Evolutionary conservation across 2,797 vertebrate genomes (phyloP).

Genomic region (Nannoperca australis): DNA sequence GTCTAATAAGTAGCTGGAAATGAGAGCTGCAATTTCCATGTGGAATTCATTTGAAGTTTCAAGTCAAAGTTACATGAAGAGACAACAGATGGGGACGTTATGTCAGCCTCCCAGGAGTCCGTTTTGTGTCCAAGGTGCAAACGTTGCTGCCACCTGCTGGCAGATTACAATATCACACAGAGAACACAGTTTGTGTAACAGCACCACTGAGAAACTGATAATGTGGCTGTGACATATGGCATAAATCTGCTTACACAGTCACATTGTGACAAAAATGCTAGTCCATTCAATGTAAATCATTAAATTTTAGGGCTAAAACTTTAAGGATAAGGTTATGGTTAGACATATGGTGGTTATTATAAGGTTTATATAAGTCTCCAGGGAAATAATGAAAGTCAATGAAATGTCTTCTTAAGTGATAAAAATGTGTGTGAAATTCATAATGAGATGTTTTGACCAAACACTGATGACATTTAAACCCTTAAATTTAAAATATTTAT

Average conservation of each 20-base stretch:
- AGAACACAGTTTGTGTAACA: not conserved
- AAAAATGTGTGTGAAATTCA: not conserved
- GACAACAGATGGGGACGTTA: constrained; percentile 56
- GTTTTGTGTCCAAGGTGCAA: constrained; percentile 17
- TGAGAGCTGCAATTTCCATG: constrained; percentile 18
- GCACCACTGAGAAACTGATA: not conserved
- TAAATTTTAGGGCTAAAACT: not conserved
- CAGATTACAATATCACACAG: constrained; percentile 3
- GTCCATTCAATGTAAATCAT: not conserved
- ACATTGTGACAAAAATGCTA: not conserved
- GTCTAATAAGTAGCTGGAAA: not conserved
- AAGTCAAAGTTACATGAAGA: constrained; percentile 34
- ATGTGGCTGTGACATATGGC: not conserved
- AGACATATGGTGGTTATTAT: not conserved
- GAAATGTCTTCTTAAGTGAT: not conserved
- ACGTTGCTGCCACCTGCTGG: constrained; percentile 78
- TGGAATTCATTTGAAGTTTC: constrained; percentile 49
- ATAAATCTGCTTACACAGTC: not conserved
- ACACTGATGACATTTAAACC: not conserved
- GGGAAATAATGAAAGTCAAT: not conserved
- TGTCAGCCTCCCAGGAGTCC: constrained; percentile 41
- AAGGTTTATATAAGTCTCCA: not conserved
- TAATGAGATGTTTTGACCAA: not conserved
- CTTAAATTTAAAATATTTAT: not conserved
- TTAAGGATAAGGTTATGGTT: not conserved